These are phyloP conservation scores for Harpagoxenus sublaevis DNA, from an alignment of 2,888 invertebrate genomes.

Conservation along the genomic window DNA sequence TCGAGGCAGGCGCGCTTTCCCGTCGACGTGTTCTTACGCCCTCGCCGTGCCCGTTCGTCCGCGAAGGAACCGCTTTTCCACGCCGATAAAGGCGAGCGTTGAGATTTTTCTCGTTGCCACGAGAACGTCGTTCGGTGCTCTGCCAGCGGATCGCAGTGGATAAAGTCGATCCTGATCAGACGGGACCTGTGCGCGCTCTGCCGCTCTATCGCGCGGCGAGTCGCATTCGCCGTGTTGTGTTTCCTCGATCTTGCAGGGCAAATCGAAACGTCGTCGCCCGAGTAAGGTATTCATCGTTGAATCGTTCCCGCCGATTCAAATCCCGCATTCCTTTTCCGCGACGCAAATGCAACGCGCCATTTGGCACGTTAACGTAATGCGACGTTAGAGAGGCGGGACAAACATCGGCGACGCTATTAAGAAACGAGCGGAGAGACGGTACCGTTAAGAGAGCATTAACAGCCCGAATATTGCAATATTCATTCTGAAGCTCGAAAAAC, in stretches of 20 bases:
- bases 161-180: conserved; percentile 38
- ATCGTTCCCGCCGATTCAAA: background rate
- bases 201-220: background rate
- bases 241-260: background rate
- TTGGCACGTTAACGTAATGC: conserved; percentile 33
- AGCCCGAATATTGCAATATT: background rate
- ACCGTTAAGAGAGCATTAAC: conserved; percentile 24
- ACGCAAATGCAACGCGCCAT: conserved; percentile 24
- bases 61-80: background rate
- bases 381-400: background rate
- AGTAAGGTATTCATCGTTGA: background rate
- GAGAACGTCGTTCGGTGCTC: background rate
- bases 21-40: background rate
- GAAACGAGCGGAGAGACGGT: background rate
- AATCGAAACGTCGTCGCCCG: conserved; percentile 17
- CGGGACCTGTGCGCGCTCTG: background rate
- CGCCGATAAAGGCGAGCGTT: conserved; percentile 4
- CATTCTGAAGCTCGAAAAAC: background rate
- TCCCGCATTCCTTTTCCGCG: background rate
- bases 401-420: conserved; percentile 1
- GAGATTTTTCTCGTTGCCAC: conserved; percentile 1
- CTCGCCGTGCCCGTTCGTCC: background rate
- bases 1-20: background rate
- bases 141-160: conserved; percentile 7
- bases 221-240: background rate